These are phyloP conservation scores for Neuroterus valhalla DNA, from an alignment of 1,140 invertebrate species.

Conservation along the genomic window DNA sequence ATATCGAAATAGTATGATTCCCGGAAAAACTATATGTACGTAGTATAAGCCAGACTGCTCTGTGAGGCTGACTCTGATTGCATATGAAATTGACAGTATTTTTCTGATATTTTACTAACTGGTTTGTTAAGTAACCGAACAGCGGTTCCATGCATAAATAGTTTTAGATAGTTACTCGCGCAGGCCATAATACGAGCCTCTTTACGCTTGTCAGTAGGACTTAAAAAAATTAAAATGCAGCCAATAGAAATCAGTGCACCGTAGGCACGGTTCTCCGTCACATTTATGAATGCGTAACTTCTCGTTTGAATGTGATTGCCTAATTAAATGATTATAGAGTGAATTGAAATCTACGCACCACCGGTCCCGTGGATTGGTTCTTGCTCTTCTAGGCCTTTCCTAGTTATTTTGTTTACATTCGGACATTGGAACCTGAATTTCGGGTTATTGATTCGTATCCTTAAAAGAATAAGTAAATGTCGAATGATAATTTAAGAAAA, in stretches of 20 bases:
- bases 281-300: conserved; percentile 17
- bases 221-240: background rate
- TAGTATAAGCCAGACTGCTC: background rate
- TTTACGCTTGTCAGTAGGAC: conserved; percentile 17
- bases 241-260: conserved; percentile 24
- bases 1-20: background rate
- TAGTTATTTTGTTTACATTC: too few relatives aligned
- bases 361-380: background rate
- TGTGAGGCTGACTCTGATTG: background rate
- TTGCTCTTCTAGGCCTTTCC: background rate
- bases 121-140: conserved; percentile 20
- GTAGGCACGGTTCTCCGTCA: conserved; percentile 7
- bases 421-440: too few relatives aligned
- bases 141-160: conserved; percentile 1
- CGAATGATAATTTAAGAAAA: too few relatives aligned
- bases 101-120: conserved; percentile 9
- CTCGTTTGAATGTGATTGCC: conserved; percentile 13
- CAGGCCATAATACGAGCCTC: conserved; percentile 3
- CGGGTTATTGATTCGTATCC: too few relatives aligned
- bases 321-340: background rate
- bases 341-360: background rate
- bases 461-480: too few relatives aligned
- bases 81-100: conserved; percentile 1
- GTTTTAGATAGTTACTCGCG: background rate
- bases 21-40: too few relatives aligned